Percentiles rank a stretch among this genome's conserved stretches.
phyloP scores from a whole-genome alignment of 1,140 invertebrate genomes.

The Physella acuta region DNA sequence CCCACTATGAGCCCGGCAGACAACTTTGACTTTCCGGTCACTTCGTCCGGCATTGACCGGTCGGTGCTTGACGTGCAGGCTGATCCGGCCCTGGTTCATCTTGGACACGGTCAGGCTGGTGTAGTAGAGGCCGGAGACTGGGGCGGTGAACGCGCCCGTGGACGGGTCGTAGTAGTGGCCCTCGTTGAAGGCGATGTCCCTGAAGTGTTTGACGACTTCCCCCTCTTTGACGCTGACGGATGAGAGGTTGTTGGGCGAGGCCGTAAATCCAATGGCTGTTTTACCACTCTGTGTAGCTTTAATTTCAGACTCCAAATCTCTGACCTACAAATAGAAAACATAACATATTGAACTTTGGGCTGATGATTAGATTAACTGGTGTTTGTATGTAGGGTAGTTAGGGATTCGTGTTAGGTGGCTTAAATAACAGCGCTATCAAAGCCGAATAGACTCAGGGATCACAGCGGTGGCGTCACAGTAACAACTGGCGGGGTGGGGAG shows the following conservation, averaged over 20 bases:
- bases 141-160: not conserved
- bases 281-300: not conserved
- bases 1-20: not conserved
- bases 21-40: not conserved
- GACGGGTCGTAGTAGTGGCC: not conserved
- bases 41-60: not conserved
- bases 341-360: not conserved
- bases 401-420: no score
- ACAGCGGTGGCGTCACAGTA: not conserved
- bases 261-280: not conserved
- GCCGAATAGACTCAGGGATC: not conserved
- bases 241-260: not conserved
- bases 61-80: not conserved
- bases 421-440: no score
- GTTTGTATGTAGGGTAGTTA: no score
- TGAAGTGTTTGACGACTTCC: not conserved
- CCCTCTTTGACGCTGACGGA: not conserved
- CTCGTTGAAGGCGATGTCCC: not conserved
- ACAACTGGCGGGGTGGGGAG: no score
- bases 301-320: not conserved
- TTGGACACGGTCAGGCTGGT: not conserved
- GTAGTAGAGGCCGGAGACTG: not conserved
- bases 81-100: not conserved
- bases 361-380: no score
- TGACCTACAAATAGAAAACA: not conserved